Evolutionary conservation across 2,888 invertebrate genomes (phyloP).

Genomic region (Trichacis sp.): DNA sequence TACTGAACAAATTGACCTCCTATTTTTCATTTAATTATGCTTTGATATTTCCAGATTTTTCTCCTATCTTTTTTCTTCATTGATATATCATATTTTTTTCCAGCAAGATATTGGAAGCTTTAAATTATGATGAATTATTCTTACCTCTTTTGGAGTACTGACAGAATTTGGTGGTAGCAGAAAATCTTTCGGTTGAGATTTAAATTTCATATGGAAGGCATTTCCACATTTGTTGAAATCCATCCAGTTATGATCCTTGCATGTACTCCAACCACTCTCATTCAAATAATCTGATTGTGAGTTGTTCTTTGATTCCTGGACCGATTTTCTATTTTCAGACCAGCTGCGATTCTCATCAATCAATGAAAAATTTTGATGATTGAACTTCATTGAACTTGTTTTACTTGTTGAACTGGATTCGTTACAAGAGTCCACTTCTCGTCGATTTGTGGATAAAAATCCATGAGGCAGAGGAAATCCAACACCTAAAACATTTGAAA

Average conservation of each 20-base stretch:
- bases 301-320: constrained; percentile 48
- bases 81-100: no score
- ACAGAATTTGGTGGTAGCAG: constrained; percentile 68
- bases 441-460: constrained; percentile 46
- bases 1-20: no score
- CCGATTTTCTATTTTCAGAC: constrained; percentile 20
- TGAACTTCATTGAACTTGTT: constrained; percentile 31
- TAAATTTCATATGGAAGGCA: constrained; percentile 54
- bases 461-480: constrained; percentile 58
- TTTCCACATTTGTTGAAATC: constrained; percentile 49
- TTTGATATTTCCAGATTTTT: no score
- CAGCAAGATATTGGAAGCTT: no score
- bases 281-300: constrained; percentile 48
- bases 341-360: constrained; percentile 50
- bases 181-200: constrained; percentile 40
- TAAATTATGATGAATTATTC: no score
- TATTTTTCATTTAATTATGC: no score
- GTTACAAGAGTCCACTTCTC: constrained; percentile 61
- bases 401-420: constrained; percentile 62
- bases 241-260: constrained; percentile 54
- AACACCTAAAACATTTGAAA: constrained; percentile 39
- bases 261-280: constrained; percentile 54
- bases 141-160: constrained; percentile 70
- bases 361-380: constrained; percentile 40
- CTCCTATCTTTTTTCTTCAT: no score